Evolutionary conservation across 2,888 invertebrate genomes (phyloP).

Genomic region (Blera fallax): DNA sequence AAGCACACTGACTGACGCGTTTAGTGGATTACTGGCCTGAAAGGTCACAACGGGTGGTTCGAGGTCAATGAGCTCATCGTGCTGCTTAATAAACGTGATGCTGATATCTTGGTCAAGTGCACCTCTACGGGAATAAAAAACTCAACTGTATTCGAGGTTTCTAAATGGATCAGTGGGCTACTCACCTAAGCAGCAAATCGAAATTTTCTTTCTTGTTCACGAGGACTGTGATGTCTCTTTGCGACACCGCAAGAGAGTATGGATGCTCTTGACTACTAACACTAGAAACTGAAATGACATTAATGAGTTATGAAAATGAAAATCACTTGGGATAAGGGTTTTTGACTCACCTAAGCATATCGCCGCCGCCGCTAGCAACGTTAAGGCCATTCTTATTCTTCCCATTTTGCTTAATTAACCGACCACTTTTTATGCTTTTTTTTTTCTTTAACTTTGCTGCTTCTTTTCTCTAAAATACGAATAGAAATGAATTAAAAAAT

Average conservation of each 20-base stretch:
- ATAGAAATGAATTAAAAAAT: conserved; percentile 8
- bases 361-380: conserved; percentile 3
- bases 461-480: conserved; percentile 39
- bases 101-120: conserved; percentile 78
- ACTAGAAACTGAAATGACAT: conserved; percentile 49
- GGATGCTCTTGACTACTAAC: conserved; percentile 78
- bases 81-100: conserved; percentile 85
- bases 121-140: conserved; percentile 65
- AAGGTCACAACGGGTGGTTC: conserved; percentile 82
- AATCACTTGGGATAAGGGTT: neutral
- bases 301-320: neutral
- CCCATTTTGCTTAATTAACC: conserved; percentile 28
- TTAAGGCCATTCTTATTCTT: conserved; percentile 26
- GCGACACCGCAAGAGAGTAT: conserved; percentile 83
- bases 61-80: conserved; percentile 85
- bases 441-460: conserved; percentile 27
- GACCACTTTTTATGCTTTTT: conserved; percentile 19
- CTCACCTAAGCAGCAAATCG: conserved; percentile 85
- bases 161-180: conserved; percentile 67
- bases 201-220: conserved; percentile 84
- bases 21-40: conserved; percentile 78
- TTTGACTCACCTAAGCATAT: conserved; percentile 48
- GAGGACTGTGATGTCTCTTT: conserved; percentile 84
- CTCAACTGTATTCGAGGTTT: neutral
- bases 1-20: conserved; percentile 83